Base-by-base conservation (phyloP, 2,113 vertebrate genomes). In the Cisticola juncidis region DNA sequence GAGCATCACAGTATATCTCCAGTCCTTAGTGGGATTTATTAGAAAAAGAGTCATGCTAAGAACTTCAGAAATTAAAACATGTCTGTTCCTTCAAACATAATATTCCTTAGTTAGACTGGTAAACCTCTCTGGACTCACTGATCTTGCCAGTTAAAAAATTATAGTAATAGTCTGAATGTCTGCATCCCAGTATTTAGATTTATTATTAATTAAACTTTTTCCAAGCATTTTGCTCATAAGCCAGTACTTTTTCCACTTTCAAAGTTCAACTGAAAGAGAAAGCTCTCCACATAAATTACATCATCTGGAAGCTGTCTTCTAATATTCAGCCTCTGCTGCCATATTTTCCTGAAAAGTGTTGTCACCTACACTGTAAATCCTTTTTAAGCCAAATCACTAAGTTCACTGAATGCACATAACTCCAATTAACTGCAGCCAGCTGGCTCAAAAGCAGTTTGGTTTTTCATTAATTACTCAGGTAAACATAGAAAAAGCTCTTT, bases 361-460 rank as follows among this genome's bases (percentile, higher is more conserved):
- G 68, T 94, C 94, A 88, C 54, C 26, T 86, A 56, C 35, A 69
- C 64, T 40, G 81, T 92, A 85, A 87, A 57, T 71, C 45, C 11
- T 83, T 95, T 96, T 96, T 58, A 93, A 77, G 92, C 56, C 36
- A 65, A 94, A 73, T 78, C 54, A 86, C 64, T 86, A 72, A 94
- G 61, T 96, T 96, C 85, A 91, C 71, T 47, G 64, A 88, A 82
- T 65, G 78, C n/a, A 68, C 85, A 82, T 71, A 64, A 88, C 82
- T 95, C 81, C 35, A 96, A 82, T 94, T 85, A 96, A 93, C 44
- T 95, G 68, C 65, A 95, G 53, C 54, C 62, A 72, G 9, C 76
- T 94, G 74, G 81, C 92, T 97, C 83, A 77, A 88, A 96, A 88
- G 60, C 79, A 95, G 83, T 80, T 90, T 93, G 89, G 66, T 69